phyloP scores from a whole-genome alignment of 2,888 invertebrate species.

The Deroplatys truncata region DNA sequence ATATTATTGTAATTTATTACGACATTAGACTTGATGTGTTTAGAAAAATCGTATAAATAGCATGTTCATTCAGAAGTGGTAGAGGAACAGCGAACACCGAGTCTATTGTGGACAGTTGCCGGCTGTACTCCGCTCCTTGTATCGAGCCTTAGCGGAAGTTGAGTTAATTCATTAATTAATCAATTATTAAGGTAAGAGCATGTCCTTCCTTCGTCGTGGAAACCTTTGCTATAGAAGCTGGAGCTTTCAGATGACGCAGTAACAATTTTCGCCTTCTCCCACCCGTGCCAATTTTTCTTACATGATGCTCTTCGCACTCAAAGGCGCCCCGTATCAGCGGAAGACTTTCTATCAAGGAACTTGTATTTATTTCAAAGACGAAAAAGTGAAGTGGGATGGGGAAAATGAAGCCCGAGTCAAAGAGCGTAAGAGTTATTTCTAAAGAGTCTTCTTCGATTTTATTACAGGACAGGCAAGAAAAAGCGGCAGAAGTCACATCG shows the following conservation, averaged over 20 bases:
- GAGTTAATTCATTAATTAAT: constrained; percentile 22
- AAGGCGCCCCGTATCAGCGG: background rate
- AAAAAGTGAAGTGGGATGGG: background rate
- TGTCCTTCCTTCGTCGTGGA: background rate
- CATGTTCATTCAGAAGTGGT: too few species aligned
- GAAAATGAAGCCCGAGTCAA: background rate
- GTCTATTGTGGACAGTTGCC: background rate
- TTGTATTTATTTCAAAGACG: background rate
- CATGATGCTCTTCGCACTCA: background rate
- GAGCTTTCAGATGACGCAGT: background rate
- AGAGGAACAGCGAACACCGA: too few species aligned
- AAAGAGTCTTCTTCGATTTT: background rate
- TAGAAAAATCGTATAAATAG: too few species aligned
- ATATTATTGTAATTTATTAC: too few species aligned
- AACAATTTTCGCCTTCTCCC: background rate
- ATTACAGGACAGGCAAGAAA: background rate
- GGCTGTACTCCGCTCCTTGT: background rate
- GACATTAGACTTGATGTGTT: too few species aligned
- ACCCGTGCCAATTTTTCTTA: background rate
- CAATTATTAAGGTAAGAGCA: constrained; percentile 22
- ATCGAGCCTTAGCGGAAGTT: constrained; percentile 13
- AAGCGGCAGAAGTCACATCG: background rate
- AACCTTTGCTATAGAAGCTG: background rate
- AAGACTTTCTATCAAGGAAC: background rate
- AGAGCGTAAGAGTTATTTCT: background rate